Evolutionary conservation across 2,888 invertebrate species (phyloP).

Genomic region (Clivina fossor): DNA sequence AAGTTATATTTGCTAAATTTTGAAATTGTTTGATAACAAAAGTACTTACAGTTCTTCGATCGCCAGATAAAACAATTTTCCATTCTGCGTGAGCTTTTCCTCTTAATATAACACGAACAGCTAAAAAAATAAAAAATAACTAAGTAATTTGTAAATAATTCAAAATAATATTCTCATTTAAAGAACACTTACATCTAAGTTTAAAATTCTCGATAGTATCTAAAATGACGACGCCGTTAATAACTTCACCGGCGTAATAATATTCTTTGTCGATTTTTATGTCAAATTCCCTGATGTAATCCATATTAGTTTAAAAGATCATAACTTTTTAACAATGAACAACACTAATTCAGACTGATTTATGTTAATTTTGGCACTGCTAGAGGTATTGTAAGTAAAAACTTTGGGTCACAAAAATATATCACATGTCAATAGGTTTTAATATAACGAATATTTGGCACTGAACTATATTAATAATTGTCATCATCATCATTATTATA

Average conservation of each 20-base stretch:
- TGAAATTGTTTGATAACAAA: not conserved
- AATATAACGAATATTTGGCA: no score
- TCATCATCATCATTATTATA: no score
- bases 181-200: constrained; percentile 62
- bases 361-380: constrained; percentile 14
- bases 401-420: constrained; percentile 8
- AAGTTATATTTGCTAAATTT: no score
- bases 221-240: constrained; percentile 67
- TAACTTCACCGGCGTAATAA: constrained; percentile 73
- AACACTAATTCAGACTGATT: not conserved
- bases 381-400: constrained; percentile 7
- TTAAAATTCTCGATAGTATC: constrained; percentile 75
- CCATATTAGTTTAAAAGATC: constrained; percentile 56
- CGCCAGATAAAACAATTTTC: constrained; percentile 74
- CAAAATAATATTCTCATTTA: not conserved
- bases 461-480: no score
- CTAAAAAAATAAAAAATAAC: constrained; percentile 47
- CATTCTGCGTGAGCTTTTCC: constrained; percentile 77
- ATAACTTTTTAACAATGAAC: not conserved
- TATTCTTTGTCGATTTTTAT: constrained; percentile 73
- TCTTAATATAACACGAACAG: constrained; percentile 68
- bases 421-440: not conserved
- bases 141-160: not conserved
- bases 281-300: constrained; percentile 76
- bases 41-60: constrained; percentile 63